These are phyloP conservation scores for Oxygymnocypris stewartii DNA, from an alignment of 2,113 vertebrate genomes.

Conservation along the genomic window DNA sequence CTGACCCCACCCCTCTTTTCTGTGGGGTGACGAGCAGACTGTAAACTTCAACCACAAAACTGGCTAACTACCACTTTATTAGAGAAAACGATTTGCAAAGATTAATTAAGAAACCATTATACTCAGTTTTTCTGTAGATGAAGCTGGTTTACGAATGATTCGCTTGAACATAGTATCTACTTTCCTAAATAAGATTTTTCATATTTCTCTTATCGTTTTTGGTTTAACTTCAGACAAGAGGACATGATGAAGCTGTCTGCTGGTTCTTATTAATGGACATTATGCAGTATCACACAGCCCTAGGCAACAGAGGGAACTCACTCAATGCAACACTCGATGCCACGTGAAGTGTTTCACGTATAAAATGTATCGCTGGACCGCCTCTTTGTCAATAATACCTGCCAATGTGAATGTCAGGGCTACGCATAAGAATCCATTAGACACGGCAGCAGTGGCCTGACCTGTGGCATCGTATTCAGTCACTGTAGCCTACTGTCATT, in stretches of 20 bases:
- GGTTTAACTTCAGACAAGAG: neutral
- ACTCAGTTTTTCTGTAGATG: no score
- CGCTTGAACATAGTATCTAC: neutral
- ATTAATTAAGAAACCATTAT: no score
- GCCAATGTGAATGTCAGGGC: constrained; percentile 53
- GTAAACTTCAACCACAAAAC: no score
- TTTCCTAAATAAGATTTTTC: constrained; percentile 22
- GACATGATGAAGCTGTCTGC: constrained; percentile 42
- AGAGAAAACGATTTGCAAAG: no score
- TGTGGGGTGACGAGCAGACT: no score
- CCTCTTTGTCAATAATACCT: constrained; percentile 54
- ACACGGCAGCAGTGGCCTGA: constrained; percentile 40
- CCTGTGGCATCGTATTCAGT: constrained; percentile 44
- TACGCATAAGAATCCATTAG: constrained; percentile 36
- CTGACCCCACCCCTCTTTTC: no score
- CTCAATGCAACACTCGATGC: constrained; percentile 46
- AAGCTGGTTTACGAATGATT: no score
- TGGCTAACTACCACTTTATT: no score
- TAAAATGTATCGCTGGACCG: constrained; percentile 51
- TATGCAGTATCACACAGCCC: constrained; percentile 45
- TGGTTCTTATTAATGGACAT: constrained; percentile 36
- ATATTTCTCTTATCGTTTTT: constrained; percentile 16
- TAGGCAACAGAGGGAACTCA: constrained; percentile 45
- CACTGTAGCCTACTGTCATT: constrained; percentile 41
- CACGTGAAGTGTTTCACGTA: constrained; percentile 45